A percentile compares a stretch with the other conserved stretches of the same genome.
Evolutionary conservation across 2,888 invertebrate genomes (phyloP).

Genomic region (Leucophenga maculata): DNA sequence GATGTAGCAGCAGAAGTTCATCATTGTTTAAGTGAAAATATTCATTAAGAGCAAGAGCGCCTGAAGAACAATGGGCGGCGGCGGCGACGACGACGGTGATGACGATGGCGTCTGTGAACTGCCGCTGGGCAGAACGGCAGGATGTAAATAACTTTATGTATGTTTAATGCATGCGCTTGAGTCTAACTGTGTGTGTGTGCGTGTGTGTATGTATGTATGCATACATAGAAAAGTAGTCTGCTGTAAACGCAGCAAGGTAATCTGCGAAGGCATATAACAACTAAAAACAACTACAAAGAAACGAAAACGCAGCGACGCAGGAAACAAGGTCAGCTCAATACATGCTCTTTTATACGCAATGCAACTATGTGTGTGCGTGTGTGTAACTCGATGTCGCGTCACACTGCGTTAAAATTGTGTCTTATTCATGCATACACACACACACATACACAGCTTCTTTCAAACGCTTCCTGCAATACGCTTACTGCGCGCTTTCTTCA

Average conservation of each 20-base stretch:
- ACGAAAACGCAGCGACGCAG: neutral
- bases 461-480: neutral
- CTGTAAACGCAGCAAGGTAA: neutral
- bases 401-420: too few species aligned
- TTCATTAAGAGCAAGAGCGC: conserved; percentile 4
- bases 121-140: neutral
- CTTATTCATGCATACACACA: neutral
- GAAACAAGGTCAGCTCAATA: neutral
- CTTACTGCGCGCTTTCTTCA: too few species aligned
- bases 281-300: neutral
- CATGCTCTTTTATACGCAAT: too few species aligned
- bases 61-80: too few species aligned
- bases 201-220: neutral
- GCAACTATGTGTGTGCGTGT: too few species aligned
- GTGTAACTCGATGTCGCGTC: too few species aligned
- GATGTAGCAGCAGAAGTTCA: too few species aligned
- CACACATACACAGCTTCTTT: neutral
- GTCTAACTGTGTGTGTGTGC: too few species aligned
- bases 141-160: conserved; percentile 6
- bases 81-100: too few species aligned
- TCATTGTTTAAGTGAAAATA: conserved; percentile 23
- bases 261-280: neutral
- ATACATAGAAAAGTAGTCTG: too few species aligned
- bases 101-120: too few species aligned
- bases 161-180: neutral